These are phyloP conservation scores for Hoplias malabaricus DNA, from an alignment of 2,113 vertebrate species.

Conservation along the genomic window DNA sequence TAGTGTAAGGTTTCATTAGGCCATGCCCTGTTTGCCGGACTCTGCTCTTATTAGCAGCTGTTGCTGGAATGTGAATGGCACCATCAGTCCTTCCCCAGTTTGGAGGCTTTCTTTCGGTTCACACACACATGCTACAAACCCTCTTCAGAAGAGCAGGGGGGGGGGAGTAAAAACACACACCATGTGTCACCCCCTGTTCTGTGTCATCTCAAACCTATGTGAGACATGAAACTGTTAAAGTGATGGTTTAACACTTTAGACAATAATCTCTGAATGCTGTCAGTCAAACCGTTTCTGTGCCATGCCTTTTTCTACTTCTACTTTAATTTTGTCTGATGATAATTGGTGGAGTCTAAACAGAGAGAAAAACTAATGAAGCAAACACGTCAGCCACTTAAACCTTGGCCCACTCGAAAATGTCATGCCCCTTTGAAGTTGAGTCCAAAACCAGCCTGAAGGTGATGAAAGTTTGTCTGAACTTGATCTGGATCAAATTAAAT, in stretches of 20 bases:
- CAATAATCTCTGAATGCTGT: too few species aligned
- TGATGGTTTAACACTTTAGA: not conserved
- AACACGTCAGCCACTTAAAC: too few species aligned
- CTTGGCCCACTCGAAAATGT: too few species aligned
- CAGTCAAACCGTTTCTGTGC: too few species aligned
- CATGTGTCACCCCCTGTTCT: not conserved
- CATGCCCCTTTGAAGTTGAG: too few species aligned
- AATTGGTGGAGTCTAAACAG: too few species aligned
- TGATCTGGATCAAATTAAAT: too few species aligned
- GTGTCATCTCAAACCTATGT: not conserved
- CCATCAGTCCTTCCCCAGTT: not conserved
- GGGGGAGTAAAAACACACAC: not conserved
- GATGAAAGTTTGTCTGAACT: too few species aligned
- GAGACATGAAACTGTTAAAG: not conserved
- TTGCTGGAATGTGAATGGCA: not conserved
- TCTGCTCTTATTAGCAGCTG: not conserved
- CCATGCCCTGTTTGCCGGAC: not conserved
- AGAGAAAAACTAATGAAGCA: too few species aligned
- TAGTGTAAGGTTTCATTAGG: not conserved
- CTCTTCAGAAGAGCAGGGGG: not conserved
- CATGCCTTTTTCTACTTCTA: too few species aligned
- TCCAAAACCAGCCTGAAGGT: too few species aligned
- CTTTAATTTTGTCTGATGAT: too few species aligned
- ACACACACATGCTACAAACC: not conserved
- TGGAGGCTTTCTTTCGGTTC: slow-evolving; percentile 10